Base-by-base conservation (phyloP, 2,797 vertebrate genomes). In the Selene dorsalis region DNA sequence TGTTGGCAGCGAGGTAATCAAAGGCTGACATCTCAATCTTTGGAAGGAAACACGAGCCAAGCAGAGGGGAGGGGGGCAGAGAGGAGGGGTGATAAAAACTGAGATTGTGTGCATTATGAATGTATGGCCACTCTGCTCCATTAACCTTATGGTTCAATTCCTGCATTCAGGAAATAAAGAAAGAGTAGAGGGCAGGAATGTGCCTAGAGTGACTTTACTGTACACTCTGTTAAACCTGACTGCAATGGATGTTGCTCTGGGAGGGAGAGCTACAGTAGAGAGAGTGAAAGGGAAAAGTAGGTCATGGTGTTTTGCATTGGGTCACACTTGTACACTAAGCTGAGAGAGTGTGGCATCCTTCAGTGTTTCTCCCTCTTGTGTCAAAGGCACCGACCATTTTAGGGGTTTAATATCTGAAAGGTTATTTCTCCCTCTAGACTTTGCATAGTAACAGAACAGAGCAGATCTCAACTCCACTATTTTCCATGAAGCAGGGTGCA, bases 281-380 rank as follows among this genome's bases (percentile, higher is more conserved):
- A 78, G 84, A 87, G 86, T 68, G 82, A 82, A 71, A 82, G 73
- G 82, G 79, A 83, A 94, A 95, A 94, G 93, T 95, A 95, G 94
- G 94, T 94, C 94, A 95, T 80, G 76, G 45, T 83, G 90, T 88
- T 88, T 75, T 87, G 74, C 82, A 65, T 87, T 89, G 87, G 89
- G 88, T 93, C 92, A 90, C 84, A 89, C 88, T 91, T 82, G n/a
- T 70, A 89, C 73, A 77, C 88, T 84, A 87, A 89, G 82, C 89
- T 78, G 87, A 83, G 88, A 73, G 73, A 91, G 78, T 75, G 35
- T 73, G 67, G 74, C 80, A 80, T 83, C 84, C 81, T 80, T 87
- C 86, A 71, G 20, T 84, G 75, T 84, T 68, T 81, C 84, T 85
- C 61, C 47, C 69, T 82, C 55, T 59, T 59, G 58, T 71, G 61